A percentile compares a stretch with the other conserved stretches of the same genome.
phyloP scores from a whole-genome alignment of 2,888 invertebrate species.

The Tetrapedia diversipes region DNA sequence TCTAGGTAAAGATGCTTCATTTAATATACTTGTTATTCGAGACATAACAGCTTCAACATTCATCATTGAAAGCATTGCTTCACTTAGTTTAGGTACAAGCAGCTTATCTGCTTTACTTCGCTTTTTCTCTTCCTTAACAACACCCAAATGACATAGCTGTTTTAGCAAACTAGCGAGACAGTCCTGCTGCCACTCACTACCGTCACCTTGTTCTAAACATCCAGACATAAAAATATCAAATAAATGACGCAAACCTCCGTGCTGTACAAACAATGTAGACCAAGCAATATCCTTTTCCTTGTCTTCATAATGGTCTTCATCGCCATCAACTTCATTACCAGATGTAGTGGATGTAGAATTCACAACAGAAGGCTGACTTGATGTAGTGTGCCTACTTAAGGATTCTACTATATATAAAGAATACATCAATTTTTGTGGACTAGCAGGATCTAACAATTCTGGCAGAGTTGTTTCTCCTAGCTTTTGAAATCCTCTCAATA shows the following conservation, averaged over 20 bases:
- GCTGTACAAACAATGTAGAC: constrained; percentile 92
- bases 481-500: constrained; percentile 93
- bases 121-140: constrained; percentile 84
- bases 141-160: constrained; percentile 93
- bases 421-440: constrained; percentile 97
- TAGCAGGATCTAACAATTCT: constrained; percentile 92
- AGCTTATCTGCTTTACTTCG: constrained; percentile 86
- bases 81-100: constrained; percentile 89
- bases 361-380: constrained; percentile 59
- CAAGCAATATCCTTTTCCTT: constrained; percentile 83
- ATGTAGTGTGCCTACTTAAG: constrained; percentile 83
- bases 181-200: constrained; percentile 97
- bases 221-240: constrained; percentile 97
- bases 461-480: constrained; percentile 87
- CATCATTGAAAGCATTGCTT: constrained; percentile 92
- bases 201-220: constrained; percentile 87
- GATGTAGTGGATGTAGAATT: constrained; percentile 61
- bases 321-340: constrained; percentile 68
- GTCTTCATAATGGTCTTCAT: constrained; percentile 71
- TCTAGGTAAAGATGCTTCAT: constrained; percentile 92
- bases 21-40: constrained; percentile 92
- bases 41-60: constrained; percentile 92
- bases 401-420: constrained; percentile 95
- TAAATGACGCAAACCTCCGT: constrained; percentile 93
- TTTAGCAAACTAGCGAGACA: constrained; percentile 94